Conservation (phyloP, 2,797 vertebrate species). For the Pangasius macronema region DNA sequence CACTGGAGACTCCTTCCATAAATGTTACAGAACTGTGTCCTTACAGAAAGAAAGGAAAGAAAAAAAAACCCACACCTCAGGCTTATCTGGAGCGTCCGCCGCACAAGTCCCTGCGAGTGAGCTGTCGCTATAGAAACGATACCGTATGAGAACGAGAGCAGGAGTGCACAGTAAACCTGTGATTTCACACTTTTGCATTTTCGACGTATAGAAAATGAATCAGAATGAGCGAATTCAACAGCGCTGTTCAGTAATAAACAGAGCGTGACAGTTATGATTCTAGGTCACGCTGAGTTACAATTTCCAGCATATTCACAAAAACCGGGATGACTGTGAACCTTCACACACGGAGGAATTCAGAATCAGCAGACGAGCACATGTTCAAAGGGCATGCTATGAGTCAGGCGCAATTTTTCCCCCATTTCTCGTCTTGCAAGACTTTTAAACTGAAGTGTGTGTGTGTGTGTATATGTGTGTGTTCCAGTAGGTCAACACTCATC, state of each 20-base stretch:
- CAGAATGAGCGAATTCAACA: neutral
- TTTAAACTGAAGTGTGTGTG: constrained; percentile 5
- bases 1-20: neutral
- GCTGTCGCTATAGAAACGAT: neutral
- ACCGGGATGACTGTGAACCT: neutral
- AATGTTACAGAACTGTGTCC: neutral
- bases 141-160: too few species aligned
- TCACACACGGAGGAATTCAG: neutral
- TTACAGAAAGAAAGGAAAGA: neutral
- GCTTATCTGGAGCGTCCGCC: too few species aligned
- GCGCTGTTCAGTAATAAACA: neutral
- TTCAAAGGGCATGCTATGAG: constrained; percentile 33
- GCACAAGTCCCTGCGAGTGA: too few species aligned
- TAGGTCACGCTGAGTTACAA: neutral
- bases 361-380: constrained; percentile 16
- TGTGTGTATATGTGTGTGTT: neutral
- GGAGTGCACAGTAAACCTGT: too few species aligned
- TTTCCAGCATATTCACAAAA: constrained; percentile 4
- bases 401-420: neutral
- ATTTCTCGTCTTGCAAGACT: constrained; percentile 3
- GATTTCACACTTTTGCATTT: too few species aligned
- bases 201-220: neutral
- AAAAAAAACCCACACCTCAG: neutral
- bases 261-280: neutral
- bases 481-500: constrained; percentile 41